Conservation (phyloP, 2,797 vertebrate genomes). For the Tapera naevia region DNA sequence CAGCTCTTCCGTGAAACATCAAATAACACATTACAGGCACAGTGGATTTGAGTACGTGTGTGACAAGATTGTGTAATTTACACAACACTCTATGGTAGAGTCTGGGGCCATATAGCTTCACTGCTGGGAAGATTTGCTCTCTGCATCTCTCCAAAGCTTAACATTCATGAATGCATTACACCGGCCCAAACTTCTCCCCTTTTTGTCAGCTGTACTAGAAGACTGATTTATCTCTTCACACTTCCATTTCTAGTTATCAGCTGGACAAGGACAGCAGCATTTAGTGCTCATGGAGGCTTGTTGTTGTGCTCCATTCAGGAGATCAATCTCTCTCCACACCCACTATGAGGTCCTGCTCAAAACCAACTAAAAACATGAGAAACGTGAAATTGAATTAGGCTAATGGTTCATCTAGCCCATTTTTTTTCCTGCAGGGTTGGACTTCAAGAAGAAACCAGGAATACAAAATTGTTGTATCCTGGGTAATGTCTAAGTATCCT, state of each 20-base stretch:
- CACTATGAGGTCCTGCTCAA: neutral
- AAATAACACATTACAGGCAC: constrained; percentile 46
- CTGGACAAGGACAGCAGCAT: neutral
- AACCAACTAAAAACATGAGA: neutral
- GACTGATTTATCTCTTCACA: neutral
- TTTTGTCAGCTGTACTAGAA: neutral
- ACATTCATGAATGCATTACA: neutral
- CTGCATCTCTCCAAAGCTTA: neutral
- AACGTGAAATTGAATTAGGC: neutral
- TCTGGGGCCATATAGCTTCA: neutral
- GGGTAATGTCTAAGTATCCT: neutral
- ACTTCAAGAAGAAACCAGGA: neutral
- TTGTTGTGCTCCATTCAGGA: neutral
- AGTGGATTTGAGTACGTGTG: constrained; percentile 12
- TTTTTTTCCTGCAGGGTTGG: neutral
- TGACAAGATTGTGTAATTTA: constrained; percentile 59
- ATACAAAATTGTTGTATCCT: neutral
- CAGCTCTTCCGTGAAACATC: constrained; percentile 60
- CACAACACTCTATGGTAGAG: neutral
- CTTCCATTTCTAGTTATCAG: neutral
- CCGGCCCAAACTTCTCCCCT: neutral
- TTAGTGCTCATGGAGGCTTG: neutral
- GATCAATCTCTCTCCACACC: neutral
- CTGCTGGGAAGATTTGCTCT: neutral
- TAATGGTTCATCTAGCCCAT: neutral